These are phyloP conservation scores for Dryadula phaetusa DNA, from an alignment of 2,888 invertebrate species.

Conservation along the genomic window DNA sequence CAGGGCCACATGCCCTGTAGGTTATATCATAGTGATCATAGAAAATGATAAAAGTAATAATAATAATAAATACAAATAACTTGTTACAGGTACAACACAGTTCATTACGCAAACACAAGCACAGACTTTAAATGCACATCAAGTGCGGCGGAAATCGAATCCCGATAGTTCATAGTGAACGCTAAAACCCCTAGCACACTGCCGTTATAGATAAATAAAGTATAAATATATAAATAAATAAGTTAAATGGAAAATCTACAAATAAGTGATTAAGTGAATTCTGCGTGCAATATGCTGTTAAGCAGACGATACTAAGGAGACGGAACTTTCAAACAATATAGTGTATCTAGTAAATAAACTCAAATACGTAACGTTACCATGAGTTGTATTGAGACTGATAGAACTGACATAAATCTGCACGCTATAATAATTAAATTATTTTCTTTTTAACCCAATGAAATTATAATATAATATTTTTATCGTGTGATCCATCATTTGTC, in stretches of 20 bases:
- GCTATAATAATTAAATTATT: slow-evolving; percentile 24
- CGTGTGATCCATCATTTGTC: slow-evolving; percentile 45
- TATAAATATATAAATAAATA: slow-evolving; percentile 59
- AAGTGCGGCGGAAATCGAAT: slow-evolving; percentile 80
- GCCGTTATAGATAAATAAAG: slow-evolving; percentile 60
- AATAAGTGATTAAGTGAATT: slow-evolving; percentile 50
- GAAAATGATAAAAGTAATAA: too few relatives aligned
- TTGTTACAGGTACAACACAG: slow-evolving; percentile 70
- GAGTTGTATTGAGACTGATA: slow-evolving; percentile 49
- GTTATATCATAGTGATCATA: too few relatives aligned
- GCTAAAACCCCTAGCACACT: slow-evolving; percentile 51
- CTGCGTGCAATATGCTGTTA: slow-evolving; percentile 55
- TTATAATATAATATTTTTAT: slow-evolving; percentile 12
- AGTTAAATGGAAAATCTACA: slow-evolving; percentile 57
- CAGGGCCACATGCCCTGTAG: too few relatives aligned
- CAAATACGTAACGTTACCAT: slow-evolving; percentile 40
- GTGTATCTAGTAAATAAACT: slow-evolving; percentile 23
- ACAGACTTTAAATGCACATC: slow-evolving; percentile 72
- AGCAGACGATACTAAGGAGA: slow-evolving; percentile 44
- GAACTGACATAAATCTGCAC: slow-evolving; percentile 28
- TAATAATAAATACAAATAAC: background rate
- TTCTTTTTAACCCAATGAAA: slow-evolving; percentile 23
- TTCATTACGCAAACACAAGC: slow-evolving; percentile 76
- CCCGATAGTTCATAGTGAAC: slow-evolving; percentile 78
- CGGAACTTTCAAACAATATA: slow-evolving; percentile 18